Evolutionary conservation across 2,113 vertebrate species (phyloP).

Genomic region (Terrapene triunguis): DNA sequence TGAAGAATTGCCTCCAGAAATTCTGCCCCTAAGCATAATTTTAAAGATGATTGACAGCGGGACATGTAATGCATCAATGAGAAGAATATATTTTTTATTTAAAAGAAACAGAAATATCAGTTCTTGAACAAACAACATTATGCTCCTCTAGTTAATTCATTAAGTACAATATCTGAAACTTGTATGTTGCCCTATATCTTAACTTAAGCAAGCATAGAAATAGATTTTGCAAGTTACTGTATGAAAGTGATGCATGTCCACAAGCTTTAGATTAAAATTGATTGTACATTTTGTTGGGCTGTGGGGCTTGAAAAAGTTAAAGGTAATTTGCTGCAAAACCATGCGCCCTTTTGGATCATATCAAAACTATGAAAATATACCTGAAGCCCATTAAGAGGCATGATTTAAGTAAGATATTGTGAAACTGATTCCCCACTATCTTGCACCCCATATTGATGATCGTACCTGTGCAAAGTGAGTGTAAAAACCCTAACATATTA

Average conservation of each 20-base stretch:
- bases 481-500: not conserved
- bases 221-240: not conserved
- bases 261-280: not conserved
- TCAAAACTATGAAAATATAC: not conserved
- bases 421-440: not conserved
- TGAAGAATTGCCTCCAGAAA: not conserved
- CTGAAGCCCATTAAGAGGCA: not conserved
- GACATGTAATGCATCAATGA: not conserved
- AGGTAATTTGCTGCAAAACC: not conserved
- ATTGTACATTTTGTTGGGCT: not conserved
- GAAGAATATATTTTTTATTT: not conserved
- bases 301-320: not conserved
- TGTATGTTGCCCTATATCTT: not conserved
- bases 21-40: not conserved
- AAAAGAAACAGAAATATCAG: not conserved
- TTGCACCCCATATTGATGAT: not conserved
- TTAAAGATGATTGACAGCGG: not conserved
- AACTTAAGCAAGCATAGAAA: not conserved
- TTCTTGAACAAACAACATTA: not conserved
- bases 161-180: not conserved
- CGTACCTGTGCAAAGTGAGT: fast-evolving
- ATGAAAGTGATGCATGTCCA: fast-evolving
- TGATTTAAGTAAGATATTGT: not conserved
- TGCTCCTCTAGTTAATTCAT: not conserved
- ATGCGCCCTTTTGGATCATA: not conserved